Percentiles rank a stretch among this genome's conserved stretches.
Conservation (phyloP, 2,113 vertebrate species). For the Centropus unirufus region DNA sequence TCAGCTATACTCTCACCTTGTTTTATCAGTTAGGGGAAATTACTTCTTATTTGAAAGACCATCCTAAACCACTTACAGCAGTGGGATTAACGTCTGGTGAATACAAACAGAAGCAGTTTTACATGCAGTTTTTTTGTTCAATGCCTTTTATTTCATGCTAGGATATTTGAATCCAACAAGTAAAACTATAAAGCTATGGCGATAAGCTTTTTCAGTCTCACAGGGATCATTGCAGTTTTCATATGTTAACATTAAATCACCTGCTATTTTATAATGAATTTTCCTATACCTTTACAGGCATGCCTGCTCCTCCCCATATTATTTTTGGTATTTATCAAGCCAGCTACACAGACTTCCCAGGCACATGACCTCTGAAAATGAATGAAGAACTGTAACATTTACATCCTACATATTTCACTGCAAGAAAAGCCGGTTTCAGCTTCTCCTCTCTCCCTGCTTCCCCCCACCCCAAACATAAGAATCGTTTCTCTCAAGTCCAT, state of each 20-base stretch:
- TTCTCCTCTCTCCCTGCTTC: not conserved
- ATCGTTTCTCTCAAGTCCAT: not conserved
- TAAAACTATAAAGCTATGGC: not conserved
- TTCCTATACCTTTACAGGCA: not conserved
- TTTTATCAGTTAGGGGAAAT: not conserved
- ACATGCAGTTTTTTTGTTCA: not conserved
- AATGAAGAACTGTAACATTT: not conserved
- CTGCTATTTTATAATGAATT: not conserved
- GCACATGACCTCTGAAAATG: conserved; percentile 9
- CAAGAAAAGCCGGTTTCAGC: not conserved
- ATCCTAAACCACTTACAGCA: not conserved
- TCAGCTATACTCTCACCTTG: not conserved
- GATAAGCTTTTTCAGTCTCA: not conserved
- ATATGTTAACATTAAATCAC: not conserved
- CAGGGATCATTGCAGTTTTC: not conserved
- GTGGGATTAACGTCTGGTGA: not conserved
- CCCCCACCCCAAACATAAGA: not conserved
- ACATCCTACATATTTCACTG: not conserved
- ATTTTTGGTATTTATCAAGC: not conserved
- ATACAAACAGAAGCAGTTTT: not conserved
- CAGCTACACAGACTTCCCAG: not conserved
- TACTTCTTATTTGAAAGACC: not conserved
- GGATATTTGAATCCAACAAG: not conserved
- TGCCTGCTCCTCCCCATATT: not conserved
- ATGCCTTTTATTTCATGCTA: not conserved